A percentile compares a stretch with the other conserved stretches of the same genome.
phyloP scores from a whole-genome alignment of 2,113 vertebrate genomes.

The Takifugu bimaculatus region DNA sequence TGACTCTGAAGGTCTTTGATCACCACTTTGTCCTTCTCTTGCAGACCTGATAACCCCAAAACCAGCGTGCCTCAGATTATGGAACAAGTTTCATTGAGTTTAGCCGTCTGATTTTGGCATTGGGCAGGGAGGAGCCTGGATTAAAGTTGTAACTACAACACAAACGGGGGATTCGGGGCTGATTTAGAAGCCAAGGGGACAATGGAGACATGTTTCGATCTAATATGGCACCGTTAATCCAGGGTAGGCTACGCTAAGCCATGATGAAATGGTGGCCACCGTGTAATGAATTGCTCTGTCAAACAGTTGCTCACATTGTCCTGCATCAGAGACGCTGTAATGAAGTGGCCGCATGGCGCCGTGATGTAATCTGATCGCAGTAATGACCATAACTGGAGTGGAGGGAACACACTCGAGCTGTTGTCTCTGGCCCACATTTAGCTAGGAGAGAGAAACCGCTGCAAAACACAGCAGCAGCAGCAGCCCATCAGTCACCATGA shows the following conservation, averaged over 20 bases:
- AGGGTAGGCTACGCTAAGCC: conserved; percentile 32
- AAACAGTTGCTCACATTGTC: conserved; percentile 17
- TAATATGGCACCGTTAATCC: conserved; percentile 56
- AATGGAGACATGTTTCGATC: conserved; percentile 49
- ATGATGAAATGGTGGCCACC: conserved; percentile 27
- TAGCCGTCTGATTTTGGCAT: conserved; percentile 61
- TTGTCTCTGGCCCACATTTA: conserved; percentile 16
- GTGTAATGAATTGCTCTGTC: conserved; percentile 50
- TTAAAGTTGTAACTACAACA: conserved; percentile 65
- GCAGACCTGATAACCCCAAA: conserved; percentile 42
- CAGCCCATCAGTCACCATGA: conserved; percentile 51
- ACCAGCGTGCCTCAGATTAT: conserved; percentile 55
- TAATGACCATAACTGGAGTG: conserved; percentile 46
- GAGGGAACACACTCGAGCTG: conserved; percentile 36
- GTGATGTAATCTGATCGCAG: conserved; percentile 47
- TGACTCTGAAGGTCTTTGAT: conserved; percentile 26
- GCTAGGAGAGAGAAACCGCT: conserved; percentile 6
- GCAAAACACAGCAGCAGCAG: conserved; percentile 31
- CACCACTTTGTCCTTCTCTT: conserved; percentile 30
- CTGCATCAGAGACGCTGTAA: conserved; percentile 35
- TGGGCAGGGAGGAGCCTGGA: conserved; percentile 43
- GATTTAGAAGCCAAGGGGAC: conserved; percentile 44
- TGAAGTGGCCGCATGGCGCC: conserved; percentile 30
- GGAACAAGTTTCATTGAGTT: conserved; percentile 65
- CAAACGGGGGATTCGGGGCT: conserved; percentile 52